Conservation (phyloP, 2,888 invertebrate genomes). For the Polydrusus tereticollis region DNA sequence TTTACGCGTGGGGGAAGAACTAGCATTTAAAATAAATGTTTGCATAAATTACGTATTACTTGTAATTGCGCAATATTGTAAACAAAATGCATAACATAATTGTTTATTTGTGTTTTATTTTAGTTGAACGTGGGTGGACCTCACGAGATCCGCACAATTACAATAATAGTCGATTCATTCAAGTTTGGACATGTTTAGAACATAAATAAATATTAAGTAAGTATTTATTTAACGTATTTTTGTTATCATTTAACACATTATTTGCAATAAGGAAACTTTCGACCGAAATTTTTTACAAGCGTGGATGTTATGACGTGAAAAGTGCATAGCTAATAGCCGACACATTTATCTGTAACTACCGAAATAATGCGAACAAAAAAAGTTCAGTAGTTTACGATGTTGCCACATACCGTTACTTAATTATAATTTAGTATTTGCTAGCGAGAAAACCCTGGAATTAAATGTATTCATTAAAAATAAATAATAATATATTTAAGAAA, state of each 20-base stretch:
- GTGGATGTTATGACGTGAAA: no score
- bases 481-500: no score
- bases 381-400: no score
- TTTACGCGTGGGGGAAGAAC: not conserved
- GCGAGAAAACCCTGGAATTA: no score
- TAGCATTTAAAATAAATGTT: not conserved
- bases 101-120: not conserved
- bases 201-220: not conserved
- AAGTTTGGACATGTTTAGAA: constrained; percentile 7
- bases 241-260: not conserved
- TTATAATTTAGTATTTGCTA: no score
- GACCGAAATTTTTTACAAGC: no score
- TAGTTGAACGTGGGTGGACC: not conserved
- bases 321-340: no score
- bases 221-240: constrained; percentile 5
- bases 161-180: not conserved
- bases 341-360: no score
- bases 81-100: not conserved
- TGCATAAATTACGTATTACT: not conserved
- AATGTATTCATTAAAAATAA: no score
- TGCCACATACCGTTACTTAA: no score
- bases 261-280: not conserved
- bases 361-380: no score
- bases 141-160: not conserved
- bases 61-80: not conserved